These are phyloP conservation scores for Scytalopus superciliaris DNA, from an alignment of 2,113 vertebrate species.

Conservation along the genomic window DNA sequence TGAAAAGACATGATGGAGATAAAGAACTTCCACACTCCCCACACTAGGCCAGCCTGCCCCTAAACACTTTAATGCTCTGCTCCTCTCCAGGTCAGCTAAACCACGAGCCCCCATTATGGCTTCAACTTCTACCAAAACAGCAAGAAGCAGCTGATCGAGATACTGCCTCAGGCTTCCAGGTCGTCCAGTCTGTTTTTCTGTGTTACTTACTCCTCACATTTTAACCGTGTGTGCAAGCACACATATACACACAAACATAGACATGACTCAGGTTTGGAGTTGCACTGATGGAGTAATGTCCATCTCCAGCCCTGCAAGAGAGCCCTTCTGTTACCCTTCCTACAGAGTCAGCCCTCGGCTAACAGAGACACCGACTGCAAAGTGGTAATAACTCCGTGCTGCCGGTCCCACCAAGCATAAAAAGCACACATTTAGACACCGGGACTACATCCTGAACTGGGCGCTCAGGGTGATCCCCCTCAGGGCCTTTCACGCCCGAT, in stretches of 20 bases:
- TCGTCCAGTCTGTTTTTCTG: background rate
- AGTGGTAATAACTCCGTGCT: background rate
- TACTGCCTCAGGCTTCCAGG: background rate
- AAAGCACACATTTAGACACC: background rate
- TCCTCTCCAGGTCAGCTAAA: fast-evolving
- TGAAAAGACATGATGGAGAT: background rate
- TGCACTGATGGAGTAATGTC: background rate
- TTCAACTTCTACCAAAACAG: background rate
- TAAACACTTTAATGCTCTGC: fast-evolving
- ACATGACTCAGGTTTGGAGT: fast-evolving
- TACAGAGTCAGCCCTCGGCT: background rate
- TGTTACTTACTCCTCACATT: background rate
- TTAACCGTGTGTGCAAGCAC: background rate
- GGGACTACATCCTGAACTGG: background rate
- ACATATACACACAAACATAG: fast-evolving
- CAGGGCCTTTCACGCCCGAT: background rate
- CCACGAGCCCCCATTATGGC: background rate
- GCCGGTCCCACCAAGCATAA: background rate
- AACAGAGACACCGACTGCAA: background rate
- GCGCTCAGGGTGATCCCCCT: no score
- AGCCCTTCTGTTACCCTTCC: background rate
- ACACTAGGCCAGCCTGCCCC: fast-evolving
- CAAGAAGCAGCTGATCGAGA: background rate
- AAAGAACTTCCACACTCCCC: background rate
- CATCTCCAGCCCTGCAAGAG: background rate